These are phyloP conservation scores for Tringa solitaria DNA, from an alignment of 2,113 vertebrate species.

Conservation along the genomic window DNA sequence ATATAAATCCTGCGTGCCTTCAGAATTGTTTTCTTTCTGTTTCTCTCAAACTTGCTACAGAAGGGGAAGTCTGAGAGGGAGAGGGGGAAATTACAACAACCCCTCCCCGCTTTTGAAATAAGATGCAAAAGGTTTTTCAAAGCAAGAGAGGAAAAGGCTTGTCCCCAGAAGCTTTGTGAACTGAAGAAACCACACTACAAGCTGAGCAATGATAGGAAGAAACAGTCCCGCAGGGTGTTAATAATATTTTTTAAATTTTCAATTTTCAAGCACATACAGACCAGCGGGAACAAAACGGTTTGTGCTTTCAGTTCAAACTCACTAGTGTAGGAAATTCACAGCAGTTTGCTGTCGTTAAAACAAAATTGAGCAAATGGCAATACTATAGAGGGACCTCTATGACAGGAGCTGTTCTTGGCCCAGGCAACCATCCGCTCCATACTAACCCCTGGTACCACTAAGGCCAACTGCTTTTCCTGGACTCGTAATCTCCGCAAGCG, in stretches of 20 bases:
- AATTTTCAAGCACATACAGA: background rate
- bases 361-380: rapidly evolving
- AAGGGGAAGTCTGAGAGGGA: background rate
- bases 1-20: background rate
- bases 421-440: background rate
- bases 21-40: background rate
- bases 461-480: background rate
- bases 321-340: background rate
- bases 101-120: background rate
- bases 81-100: background rate
- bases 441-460: background rate
- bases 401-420: background rate
- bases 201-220: background rate
- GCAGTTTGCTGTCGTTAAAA: background rate
- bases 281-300: background rate
- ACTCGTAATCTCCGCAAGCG: rapidly evolving
- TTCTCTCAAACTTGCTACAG: background rate
- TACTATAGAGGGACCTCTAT: background rate
- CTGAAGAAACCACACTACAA: background rate
- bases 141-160: background rate
- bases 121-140: background rate
- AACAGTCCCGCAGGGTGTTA: background rate
- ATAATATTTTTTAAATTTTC: background rate
- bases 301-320: background rate
- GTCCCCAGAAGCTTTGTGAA: background rate